Evolutionary conservation across 2,113 vertebrate species (phyloP), one percentile per base, ranked within the genome.

Genomic region (Jaculus jaculus): DNA sequence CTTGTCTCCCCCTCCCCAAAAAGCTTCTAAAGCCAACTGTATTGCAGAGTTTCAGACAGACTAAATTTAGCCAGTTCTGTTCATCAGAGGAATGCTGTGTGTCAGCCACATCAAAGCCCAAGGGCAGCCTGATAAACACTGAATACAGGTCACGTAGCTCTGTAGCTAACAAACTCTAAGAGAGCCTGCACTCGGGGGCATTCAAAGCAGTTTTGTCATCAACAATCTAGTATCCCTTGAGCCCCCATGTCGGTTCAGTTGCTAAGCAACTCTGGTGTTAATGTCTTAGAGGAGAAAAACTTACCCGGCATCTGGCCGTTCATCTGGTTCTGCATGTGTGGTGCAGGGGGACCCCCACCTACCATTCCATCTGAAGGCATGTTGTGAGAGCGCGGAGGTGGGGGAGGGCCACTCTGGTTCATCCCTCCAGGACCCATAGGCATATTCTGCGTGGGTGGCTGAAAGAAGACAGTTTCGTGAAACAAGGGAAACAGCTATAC

Each of bases 221-320:
- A 98, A 98, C 98, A 98, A 98, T 98, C 98, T 98, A 97, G 98
- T 98, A 98, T 99, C 98, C 98, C 98, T 98, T 97, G 98, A 98
- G 98, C 98, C 98, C 97, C 96, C 97, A 97, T 96, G 98, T 98
- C 98, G 97, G 98, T 98, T 98, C 97, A 98, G 99, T 99, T 99
- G 99, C 98, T 99, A 99, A 98, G 99, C 98, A 99, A 99, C 99
- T 96, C 96, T 97, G 98, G 98, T 98, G 98, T 98, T 98, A 98
- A 98, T 98, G 98, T 98, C 98, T 98, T 98, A 92, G 96, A 96
- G 97, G 97, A 97, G 97, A 97, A 95, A 97, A 97, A 98, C 98
- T 98, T 99, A 99, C 99, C 99, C 98, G 99, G 99, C 98, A 99
- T 99, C 99, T 99, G 99, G 98, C 99, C 99, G 97, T 99, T 99